phyloP scores from a whole-genome alignment of 2,888 invertebrate genomes.

The Coecobrya sp. region DNA sequence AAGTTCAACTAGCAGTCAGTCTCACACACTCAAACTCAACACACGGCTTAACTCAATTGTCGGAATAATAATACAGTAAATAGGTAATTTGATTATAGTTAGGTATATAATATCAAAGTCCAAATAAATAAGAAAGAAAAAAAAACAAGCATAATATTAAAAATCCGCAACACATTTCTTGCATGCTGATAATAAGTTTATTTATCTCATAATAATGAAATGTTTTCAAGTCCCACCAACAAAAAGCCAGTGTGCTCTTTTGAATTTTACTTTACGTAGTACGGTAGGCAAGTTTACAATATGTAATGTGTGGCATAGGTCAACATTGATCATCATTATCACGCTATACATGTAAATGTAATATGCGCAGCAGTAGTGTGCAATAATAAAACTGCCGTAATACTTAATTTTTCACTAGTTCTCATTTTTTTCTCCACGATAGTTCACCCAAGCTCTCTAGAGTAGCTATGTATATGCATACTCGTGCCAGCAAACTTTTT shows the following conservation, averaged over 20 bases:
- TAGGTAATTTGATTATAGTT: constrained; percentile 32
- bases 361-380: too few relatives aligned
- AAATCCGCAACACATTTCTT: constrained; percentile 50
- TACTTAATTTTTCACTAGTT: neutral
- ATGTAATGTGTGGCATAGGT: constrained; percentile 45
- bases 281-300: neutral
- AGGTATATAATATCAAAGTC: neutral
- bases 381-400: neutral
- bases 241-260: neutral
- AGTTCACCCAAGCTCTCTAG: too few relatives aligned
- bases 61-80: neutral
- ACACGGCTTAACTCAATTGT: neutral
- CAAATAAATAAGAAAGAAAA: neutral
- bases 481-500: too few relatives aligned
- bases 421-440: constrained; percentile 25
- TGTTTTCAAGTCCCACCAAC: constrained; percentile 33
- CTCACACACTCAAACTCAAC: neutral
- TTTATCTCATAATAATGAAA: constrained; percentile 44
- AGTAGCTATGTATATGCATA: too few relatives aligned
- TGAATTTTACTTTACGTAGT: constrained; percentile 43
- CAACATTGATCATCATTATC: constrained; percentile 33
- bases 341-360: constrained; percentile 15
- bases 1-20: constrained; percentile 23
- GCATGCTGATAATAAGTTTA: constrained; percentile 64
- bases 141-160: constrained; percentile 21